Evolutionary conservation across 2,113 vertebrate genomes (phyloP).

Genomic region (Galeopterus variegatus): DNA sequence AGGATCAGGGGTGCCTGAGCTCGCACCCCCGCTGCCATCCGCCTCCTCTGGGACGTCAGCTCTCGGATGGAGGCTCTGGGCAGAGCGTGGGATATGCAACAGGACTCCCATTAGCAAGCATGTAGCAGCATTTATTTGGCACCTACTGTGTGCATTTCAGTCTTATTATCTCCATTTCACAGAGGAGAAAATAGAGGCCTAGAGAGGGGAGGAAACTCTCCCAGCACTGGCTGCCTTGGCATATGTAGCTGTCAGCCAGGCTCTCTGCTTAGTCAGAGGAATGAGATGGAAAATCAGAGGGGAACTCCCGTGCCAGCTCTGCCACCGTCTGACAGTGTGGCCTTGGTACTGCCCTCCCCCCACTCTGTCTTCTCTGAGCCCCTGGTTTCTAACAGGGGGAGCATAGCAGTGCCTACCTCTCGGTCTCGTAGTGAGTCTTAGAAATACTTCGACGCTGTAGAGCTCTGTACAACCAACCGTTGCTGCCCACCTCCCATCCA

Average conservation of each 20-base stretch:
- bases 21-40: rapidly evolving
- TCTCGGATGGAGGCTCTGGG: rapidly evolving
- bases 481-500: background rate
- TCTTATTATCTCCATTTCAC: background rate
- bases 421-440: background rate
- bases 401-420: background rate
- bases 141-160: background rate
- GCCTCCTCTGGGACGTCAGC: background rate
- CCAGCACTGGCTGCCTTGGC: background rate
- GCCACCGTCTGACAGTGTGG: no score
- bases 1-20: background rate
- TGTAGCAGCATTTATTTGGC: background rate
- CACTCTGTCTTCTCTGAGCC: no score
- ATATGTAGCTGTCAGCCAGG: background rate
- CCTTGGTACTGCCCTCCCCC: background rate
- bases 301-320: background rate
- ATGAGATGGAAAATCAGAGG: background rate
- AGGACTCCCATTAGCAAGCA: background rate
- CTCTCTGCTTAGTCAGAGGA: background rate
- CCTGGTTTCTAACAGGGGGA: background rate
- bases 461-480: background rate
- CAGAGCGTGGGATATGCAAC: no score
- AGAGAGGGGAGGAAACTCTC: background rate
- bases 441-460: background rate
- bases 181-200: background rate